phyloP scores from a whole-genome alignment of 2,888 invertebrate species.

The Xanthia icteritia region DNA sequence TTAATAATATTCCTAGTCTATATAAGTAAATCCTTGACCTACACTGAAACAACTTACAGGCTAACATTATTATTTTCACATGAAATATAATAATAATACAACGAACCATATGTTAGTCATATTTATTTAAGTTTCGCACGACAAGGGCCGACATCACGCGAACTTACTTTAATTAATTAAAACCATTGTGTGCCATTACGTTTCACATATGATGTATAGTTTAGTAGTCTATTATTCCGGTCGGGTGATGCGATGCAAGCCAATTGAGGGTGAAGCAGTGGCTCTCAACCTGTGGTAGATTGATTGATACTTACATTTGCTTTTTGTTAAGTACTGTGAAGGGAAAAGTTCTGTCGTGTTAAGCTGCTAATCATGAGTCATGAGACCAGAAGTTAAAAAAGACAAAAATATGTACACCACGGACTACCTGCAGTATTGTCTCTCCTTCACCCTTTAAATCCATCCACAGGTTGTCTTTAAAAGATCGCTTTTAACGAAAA shows the following conservation, averaged over 20 bases:
- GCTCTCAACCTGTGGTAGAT: conserved; percentile 24
- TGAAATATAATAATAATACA: conserved; percentile 21
- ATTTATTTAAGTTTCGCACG: conserved; percentile 46
- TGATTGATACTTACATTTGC: neutral
- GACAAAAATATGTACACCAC: too few relatives aligned
- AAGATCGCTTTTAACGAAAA: too few relatives aligned
- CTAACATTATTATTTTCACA: conserved; percentile 14
- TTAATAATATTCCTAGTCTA: too few relatives aligned
- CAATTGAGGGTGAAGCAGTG: conserved; percentile 12
- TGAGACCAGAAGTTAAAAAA: neutral
- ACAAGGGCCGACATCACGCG: conserved; percentile 53
- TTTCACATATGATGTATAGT: conserved; percentile 33
- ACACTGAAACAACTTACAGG: conserved; percentile 12
- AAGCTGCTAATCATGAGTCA: neutral
- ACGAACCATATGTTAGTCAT: conserved; percentile 38
- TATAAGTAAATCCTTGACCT: conserved; percentile 30
- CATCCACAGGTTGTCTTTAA: too few relatives aligned
- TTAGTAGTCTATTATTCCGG: conserved; percentile 40
- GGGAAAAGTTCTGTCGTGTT: neutral
- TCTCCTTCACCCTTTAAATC: too few relatives aligned
- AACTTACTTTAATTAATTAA: conserved; percentile 63
- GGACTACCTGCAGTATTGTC: too few relatives aligned
- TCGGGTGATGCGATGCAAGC: conserved; percentile 26
- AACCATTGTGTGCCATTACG: conserved; percentile 41
- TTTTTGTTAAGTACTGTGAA: neutral